Conservation (phyloP, 2,113 vertebrate species). For the Macheiramphus alcinus region DNA sequence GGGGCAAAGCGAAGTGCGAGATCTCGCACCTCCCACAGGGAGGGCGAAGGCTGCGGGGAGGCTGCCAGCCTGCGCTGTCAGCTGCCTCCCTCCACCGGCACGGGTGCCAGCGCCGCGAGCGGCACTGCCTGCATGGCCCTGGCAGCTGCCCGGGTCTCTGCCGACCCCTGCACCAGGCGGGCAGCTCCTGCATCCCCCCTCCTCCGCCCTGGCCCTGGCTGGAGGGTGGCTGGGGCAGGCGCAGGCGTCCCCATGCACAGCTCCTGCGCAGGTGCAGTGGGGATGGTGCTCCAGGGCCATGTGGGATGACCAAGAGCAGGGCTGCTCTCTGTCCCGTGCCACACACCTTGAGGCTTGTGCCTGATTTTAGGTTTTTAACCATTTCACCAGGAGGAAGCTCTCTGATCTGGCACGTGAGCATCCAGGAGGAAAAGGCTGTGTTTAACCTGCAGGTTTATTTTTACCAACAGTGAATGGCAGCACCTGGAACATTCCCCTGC, state of each 20-base stretch:
- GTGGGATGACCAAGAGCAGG: not conserved
- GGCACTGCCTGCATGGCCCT: not conserved
- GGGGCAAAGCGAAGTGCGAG: not conserved
- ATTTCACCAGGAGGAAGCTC: not conserved
- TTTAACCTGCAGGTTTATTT: conserved; percentile 48
- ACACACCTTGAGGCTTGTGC: not conserved
- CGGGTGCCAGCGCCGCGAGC: rapidly evolving
- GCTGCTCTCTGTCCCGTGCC: not conserved
- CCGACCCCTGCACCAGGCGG: rapidly evolving
- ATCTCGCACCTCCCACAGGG: not conserved
- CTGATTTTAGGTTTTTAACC: not conserved
- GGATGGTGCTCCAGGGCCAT: rapidly evolving
- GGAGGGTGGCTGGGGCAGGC: not conserved
- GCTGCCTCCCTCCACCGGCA: not conserved
- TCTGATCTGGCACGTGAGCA: not conserved
- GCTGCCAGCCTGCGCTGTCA: not conserved
- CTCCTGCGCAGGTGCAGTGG: not conserved
- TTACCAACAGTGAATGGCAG: not conserved
- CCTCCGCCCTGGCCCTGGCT: not conserved
- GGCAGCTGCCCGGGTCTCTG: not conserved
- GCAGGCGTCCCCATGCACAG: rapidly evolving
- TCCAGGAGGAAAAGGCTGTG: not conserved
- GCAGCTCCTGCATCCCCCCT: not conserved
- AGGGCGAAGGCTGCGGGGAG: not conserved
- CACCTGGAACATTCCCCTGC: not conserved